Evolutionary conservation across 2,888 invertebrate genomes (phyloP).

Genomic region (Thera obeliscata): DNA sequence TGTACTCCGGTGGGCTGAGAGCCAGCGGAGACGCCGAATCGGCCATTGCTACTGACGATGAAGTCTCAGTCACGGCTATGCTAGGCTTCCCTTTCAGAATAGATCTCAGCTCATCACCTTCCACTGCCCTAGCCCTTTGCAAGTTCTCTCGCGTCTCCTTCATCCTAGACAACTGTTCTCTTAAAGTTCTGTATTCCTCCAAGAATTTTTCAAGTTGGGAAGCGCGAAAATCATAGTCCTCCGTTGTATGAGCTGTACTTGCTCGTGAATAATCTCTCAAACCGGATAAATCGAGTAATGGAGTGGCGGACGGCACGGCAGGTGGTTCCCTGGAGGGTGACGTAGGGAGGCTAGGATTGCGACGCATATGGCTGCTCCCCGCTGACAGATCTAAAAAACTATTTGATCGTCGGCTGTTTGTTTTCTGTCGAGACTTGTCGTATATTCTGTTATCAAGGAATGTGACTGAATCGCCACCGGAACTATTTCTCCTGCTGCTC

Average conservation of each 20-base stretch:
- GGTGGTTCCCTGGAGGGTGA: conserved; percentile 85
- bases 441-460: conserved; percentile 66
- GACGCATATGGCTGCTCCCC: conserved; percentile 71
- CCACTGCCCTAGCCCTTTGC: conserved; percentile 73
- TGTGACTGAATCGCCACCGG: conserved; percentile 87
- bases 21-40: conserved; percentile 75
- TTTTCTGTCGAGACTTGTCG: conserved; percentile 63
- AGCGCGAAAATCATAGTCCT: conserved; percentile 90
- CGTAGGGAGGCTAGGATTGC: conserved; percentile 86
- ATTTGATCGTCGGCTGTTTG: conserved; percentile 85
- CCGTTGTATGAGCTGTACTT: conserved; percentile 72
- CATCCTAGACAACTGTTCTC: conserved; percentile 91
- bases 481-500: conserved; percentile 89
- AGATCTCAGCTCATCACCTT: conserved; percentile 81
- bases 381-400: conserved; percentile 88
- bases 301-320: conserved; percentile 83
- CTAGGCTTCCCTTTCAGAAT: conserved; percentile 85
- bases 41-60: conserved; percentile 72
- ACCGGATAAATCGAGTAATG: conserved; percentile 85
- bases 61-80: conserved; percentile 78
- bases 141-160: conserved; percentile 90
- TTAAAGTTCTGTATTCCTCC: conserved; percentile 90
- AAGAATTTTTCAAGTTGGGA: conserved; percentile 91
- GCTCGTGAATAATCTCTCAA: conserved; percentile 79
- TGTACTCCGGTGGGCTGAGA: conserved; percentile 73